These are phyloP conservation scores for Bostrychus sinensis DNA, from an alignment of 2,113 vertebrate species.

Conservation along the genomic window DNA sequence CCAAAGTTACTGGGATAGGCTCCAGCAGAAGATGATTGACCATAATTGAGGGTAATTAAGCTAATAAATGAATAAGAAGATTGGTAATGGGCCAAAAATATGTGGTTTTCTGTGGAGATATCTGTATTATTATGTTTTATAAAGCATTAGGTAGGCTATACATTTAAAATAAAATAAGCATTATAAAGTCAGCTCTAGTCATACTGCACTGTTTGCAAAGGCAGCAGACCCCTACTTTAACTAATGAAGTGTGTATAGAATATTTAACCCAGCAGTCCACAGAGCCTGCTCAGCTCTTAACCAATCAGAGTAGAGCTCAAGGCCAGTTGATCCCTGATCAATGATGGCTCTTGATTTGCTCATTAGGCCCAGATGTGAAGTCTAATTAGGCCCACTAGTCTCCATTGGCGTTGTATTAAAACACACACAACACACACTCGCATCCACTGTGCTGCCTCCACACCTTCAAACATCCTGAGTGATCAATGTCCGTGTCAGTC, in stretches of 20 bases:
- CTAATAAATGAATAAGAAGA: too few species aligned
- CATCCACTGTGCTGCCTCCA: neutral
- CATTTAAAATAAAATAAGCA: too few species aligned
- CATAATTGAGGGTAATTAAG: too few species aligned
- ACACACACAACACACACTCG: conserved; percentile 34
- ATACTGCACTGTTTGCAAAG: neutral
- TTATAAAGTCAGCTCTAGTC: neutral
- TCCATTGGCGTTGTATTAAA: conserved; percentile 57
- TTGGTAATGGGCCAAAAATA: too few species aligned
- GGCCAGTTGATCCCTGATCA: conserved; percentile 69
- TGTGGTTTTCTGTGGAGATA: too few species aligned
- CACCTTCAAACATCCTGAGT: conserved; percentile 71
- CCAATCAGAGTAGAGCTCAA: conserved; percentile 57
- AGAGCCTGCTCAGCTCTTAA: conserved; percentile 21
- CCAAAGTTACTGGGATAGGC: too few species aligned
- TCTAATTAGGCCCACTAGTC: conserved; percentile 68
- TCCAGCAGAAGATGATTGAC: too few species aligned
- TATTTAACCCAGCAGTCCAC: conserved; percentile 13
- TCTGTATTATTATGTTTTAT: too few species aligned
- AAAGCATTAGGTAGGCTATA: too few species aligned
- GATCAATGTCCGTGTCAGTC: conserved; percentile 84
- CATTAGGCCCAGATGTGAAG: conserved; percentile 72
- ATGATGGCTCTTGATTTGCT: conserved; percentile 68
- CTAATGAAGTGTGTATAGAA: conserved; percentile 2
- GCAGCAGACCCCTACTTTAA: conserved; percentile 16